Conservation (phyloP, 2,113 vertebrate genomes). For the Plectropomus leopardus region DNA sequence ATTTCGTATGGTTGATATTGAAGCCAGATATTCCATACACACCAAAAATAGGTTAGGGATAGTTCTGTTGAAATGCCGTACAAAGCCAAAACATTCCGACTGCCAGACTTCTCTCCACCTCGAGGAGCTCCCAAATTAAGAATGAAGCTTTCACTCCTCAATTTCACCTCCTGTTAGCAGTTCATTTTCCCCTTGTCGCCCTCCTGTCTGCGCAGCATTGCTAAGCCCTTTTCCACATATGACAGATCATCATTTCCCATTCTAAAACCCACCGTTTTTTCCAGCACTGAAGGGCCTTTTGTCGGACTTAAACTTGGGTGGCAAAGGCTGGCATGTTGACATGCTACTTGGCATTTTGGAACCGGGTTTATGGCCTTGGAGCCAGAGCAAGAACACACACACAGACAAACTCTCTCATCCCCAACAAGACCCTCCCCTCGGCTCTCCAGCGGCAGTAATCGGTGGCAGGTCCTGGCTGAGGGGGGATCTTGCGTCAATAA, state of each 20-base stretch:
- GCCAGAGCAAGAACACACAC: constrained; percentile 70
- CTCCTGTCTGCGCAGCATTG: constrained; percentile 38
- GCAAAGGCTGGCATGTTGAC: constrained; percentile 75
- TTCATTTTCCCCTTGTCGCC: constrained; percentile 55
- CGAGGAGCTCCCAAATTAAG: constrained; percentile 20
- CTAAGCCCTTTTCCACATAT: constrained; percentile 57
- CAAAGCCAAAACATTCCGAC: constrained; percentile 14
- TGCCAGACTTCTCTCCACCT: constrained; percentile 37
- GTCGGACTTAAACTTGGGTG: constrained; percentile 76
- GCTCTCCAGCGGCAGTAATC: constrained; percentile 75
- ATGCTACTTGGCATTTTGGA: constrained; percentile 78
- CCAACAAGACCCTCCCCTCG: constrained; percentile 23
- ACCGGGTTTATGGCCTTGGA: constrained; percentile 77
- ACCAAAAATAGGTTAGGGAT: background rate
- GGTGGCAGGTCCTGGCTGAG: constrained; percentile 75
- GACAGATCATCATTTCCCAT: constrained; percentile 70
- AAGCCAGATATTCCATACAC: background rate
- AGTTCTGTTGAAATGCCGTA: constrained; percentile 5
- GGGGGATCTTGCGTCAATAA: constrained; percentile 82
- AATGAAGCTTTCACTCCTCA: constrained; percentile 48
- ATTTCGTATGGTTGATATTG: background rate
- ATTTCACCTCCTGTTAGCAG: constrained; percentile 46
- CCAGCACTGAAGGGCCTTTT: constrained; percentile 66
- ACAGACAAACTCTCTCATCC: constrained; percentile 68
- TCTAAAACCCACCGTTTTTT: constrained; percentile 60